phyloP scores from a whole-genome alignment of 2,888 invertebrate species.

The Prostheceraeus crozeri region DNA sequence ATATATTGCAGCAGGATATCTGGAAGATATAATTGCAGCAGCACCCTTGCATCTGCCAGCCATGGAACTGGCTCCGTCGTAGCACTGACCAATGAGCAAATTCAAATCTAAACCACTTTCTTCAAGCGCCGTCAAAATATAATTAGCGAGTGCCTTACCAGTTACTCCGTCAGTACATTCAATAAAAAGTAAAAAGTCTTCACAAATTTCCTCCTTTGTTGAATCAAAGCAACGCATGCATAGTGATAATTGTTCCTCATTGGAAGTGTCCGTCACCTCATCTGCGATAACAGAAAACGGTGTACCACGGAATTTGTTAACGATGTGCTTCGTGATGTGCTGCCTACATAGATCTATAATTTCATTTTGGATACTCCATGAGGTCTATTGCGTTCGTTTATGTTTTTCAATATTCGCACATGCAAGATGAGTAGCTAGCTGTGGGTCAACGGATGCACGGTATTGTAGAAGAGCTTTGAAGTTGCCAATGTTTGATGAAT shows the following conservation, averaged over 20 bases:
- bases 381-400: slow-evolving; percentile 6
- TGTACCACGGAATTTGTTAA: not conserved
- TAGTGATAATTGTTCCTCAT: slow-evolving; percentile 12
- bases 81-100: slow-evolving; percentile 3
- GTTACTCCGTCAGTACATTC: slow-evolving; percentile 16
- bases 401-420: not conserved
- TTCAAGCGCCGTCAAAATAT: not conserved
- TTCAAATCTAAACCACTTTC: not conserved
- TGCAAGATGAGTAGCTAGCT: not conserved
- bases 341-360: slow-evolving; percentile 14
- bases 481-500: not conserved
- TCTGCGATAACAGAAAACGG: slow-evolving; percentile 1
- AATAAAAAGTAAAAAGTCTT: slow-evolving; percentile 11
- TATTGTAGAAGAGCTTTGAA: not conserved
- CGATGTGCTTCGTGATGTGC: not conserved
- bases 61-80: slow-evolving; percentile 10
- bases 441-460: not conserved
- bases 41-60: too few relatives aligned
- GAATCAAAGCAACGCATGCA: slow-evolving; percentile 19
- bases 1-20: slow-evolving; percentile 17
- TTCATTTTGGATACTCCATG: not conserved
- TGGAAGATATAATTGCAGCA: slow-evolving; percentile 1
- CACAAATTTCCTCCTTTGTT: not conserved
- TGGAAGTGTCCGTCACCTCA: not conserved
- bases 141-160: slow-evolving; percentile 2